Evolutionary conservation across 2,113 vertebrate species (phyloP), one percentile per base, ranked within the genome.

Genomic region (Arothron firmamentum): DNA sequence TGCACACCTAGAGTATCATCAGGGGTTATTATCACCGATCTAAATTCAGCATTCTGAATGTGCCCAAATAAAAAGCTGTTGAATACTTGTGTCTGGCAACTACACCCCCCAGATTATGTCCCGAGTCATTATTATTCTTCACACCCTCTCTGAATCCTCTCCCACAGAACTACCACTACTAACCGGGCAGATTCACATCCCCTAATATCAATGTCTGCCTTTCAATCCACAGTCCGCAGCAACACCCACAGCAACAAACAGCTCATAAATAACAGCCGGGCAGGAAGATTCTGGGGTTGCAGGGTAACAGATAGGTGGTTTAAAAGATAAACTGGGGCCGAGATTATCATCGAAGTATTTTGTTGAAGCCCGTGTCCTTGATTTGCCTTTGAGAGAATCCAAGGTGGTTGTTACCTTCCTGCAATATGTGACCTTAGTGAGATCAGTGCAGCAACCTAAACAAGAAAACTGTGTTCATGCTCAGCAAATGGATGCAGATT

Each of bases 71-170:
- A 28, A 28, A 28, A 28, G 6, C 25, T 10, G 9, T 38, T 12
- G 9, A 12, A 38, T 9, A 38, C 9, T 38, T 38, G 8, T 38
- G 9, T 38, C 34, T 38, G 10, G 8, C 11, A 38, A 11, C 8
- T 38, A 38, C 34, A 9, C 34, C 34, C 61, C 42, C 23, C 49
- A 52, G 72, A 83, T 85, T 84, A 79, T 41, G 62, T 59, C 51
- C 65, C 51, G 17, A 71, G 58, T 81, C 81, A 73, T 84, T 80
- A 65, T 79, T 80, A 77, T 83, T 87, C 83, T 67, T 60, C 57
- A 71, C 74, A 87, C 28, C 62, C 56, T 0, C 47, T 65, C 65
- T 41, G 71, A 76, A 74, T 60, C 62, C 65, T 68, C 55, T 28
- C 75, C 79, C 67, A 59, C 77, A 81, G 69, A 84, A 77, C 78